Base-by-base conservation (phyloP, 2,797 vertebrate species). In the Siniperca obscura region DNA sequence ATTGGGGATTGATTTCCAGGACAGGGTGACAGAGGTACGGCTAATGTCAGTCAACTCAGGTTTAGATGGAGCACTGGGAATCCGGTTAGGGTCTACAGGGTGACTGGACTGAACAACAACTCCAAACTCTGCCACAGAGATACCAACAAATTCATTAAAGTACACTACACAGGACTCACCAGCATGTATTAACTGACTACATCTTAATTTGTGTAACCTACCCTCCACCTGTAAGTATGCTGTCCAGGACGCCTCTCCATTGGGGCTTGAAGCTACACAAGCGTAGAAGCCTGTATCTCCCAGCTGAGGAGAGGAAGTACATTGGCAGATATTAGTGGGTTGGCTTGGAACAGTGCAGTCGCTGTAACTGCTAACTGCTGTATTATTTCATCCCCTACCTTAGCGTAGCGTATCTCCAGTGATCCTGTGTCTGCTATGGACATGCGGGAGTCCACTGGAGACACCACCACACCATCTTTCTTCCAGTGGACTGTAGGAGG, bases 141-240 rank as follows among this genome's bases (percentile, higher is more conserved):
- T 50, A 55, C 14, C 22, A 76, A 52, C 1, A 78, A 62, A 73
- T 59, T 3, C 0, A 81, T 44, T 22, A 60, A 66, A 66, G 56
- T 21, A 27, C 42, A 34, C 2, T 0, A 22, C 44, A 55, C 14
- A 19, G 0, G 10, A 62, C 10, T 57, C 6, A 25, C n/a, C 17
- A 11, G n/a, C 0, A 25, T 44, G 30, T 60, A 42, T 78, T 34
- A 46, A 68, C n/a, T 7, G n/a, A 22, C 7, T 53, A 2, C 3
- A 22, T 46, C 5, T 27, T 0, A 6, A 16, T 34, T 2, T 11
- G 11, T 94, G 67, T 55, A 46, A 73, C 84, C 34, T 95, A 99
- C 98, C 98, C 96, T 98, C 96, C 55, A 99, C 97, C 93, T 98
- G 97, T 78, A 99, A 91, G 93, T 97, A 97, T 0, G 98, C 97